These are phyloP conservation scores for Merluccius polli DNA, from an alignment of 2,797 vertebrate genomes.

Conservation along the genomic window DNA sequence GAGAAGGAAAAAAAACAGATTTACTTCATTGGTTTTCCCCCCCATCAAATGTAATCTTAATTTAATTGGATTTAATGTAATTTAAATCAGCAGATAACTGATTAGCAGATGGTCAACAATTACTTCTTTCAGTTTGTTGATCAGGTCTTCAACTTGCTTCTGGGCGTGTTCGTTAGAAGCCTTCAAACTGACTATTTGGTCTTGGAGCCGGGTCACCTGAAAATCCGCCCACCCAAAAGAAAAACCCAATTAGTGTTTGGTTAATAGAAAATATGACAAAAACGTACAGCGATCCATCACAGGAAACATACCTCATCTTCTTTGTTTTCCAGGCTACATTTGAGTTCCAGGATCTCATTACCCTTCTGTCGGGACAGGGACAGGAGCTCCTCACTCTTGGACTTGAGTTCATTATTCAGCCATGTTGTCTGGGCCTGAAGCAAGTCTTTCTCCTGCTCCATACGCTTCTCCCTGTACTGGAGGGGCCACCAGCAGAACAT, in stretches of 20 bases:
- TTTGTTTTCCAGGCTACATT: slow-evolving; percentile 87
- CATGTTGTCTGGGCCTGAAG: slow-evolving; percentile 84
- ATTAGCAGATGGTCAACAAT: slow-evolving; percentile 9
- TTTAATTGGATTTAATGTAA: neutral
- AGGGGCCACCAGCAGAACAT: slow-evolving; percentile 5
- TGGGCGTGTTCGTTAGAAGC: slow-evolving; percentile 85
- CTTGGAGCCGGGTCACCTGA: slow-evolving; percentile 84
- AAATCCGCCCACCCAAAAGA: slow-evolving; percentile 13
- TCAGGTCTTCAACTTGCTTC: slow-evolving; percentile 86
- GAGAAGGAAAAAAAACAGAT: neutral
- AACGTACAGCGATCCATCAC: neutral
- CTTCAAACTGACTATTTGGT: slow-evolving; percentile 85
- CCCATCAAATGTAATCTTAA: neutral
- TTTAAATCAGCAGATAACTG: no score
- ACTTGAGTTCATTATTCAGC: slow-evolving; percentile 87
- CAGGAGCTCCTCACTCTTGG: slow-evolving; percentile 91
- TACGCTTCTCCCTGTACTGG: slow-evolving; percentile 91
- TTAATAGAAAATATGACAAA: neutral
- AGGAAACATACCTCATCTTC: slow-evolving; percentile 83
- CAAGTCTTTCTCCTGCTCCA: slow-evolving; percentile 94
- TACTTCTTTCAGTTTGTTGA: slow-evolving; percentile 90
- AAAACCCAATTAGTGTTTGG: neutral
- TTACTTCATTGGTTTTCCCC: neutral
- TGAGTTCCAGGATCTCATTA: slow-evolving; percentile 89
- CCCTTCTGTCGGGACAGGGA: slow-evolving; percentile 86